Evolutionary conservation across 2,113 vertebrate genomes (phyloP), one percentile per base, ranked within the genome.

Genomic region (Oncorhynchus masou): DNA sequence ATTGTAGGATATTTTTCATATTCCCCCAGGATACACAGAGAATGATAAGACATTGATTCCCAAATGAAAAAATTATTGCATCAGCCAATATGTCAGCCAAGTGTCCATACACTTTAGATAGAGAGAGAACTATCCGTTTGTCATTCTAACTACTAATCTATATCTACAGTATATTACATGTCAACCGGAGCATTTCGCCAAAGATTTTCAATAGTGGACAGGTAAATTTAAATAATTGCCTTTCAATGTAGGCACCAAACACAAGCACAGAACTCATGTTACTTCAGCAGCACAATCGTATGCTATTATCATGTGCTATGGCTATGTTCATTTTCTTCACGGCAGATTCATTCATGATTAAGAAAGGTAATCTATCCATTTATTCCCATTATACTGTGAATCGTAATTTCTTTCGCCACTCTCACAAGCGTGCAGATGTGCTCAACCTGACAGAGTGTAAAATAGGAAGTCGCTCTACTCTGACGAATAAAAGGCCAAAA

Each of bases 271-370:
- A 57, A 16, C 19, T 57, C 19, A 57, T 57, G 54, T 57, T 19
- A 15, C 20, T 57, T 45, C 54, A 57, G 54, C 54, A 57, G 54
- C 1, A 57, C 54, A 57, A 57, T 57, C 20, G 6, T 57, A 7
- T 19, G 54, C 54, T 45, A 57, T 15, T 20, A 20, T 57, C 54
- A 57, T 20, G 54, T 20, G 20, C 15, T 57, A 57, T 57, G 54
- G 13, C 54, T 83, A 78, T 81, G 79, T 80, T 2, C 2, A 45
- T 45, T 45, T 45, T 45, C 39, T 45, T 45, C 9, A 85, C 78
- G 87, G 87, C 87, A 90, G 88, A 90, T 92, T 90, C 87, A 84
- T 86, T 83, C 88, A 81, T 91, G 90, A 90, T 91, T 87, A 91
- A 90, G 88, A 86, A 90, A 12, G 9, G 9, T 39, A 9, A 39